Evolutionary conservation across 2,888 invertebrate genomes (phyloP).

Genomic region (Tridacna gigas): DNA sequence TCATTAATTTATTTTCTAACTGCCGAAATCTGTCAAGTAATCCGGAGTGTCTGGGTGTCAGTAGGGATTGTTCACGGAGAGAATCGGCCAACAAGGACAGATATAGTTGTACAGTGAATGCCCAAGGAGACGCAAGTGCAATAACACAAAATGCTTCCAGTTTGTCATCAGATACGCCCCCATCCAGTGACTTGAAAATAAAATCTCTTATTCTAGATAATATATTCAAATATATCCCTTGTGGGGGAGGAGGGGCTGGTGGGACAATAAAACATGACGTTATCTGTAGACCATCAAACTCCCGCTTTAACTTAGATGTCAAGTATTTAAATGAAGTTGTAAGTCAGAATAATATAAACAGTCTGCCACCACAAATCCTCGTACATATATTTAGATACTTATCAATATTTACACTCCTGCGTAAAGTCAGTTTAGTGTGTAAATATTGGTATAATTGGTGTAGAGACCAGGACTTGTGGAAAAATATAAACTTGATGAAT

Average conservation of each 20-base stretch:
- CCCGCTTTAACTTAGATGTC: slow-evolving; percentile 31
- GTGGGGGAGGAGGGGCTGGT: background rate
- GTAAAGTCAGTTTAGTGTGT: slow-evolving; percentile 49
- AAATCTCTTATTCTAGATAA: slow-evolving; percentile 4
- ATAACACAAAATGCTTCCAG: background rate
- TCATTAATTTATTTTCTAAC: slow-evolving; percentile 59
- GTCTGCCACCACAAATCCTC: slow-evolving; percentile 38
- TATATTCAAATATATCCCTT: slow-evolving; percentile 5
- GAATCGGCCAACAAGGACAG: background rate
- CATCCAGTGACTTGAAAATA: background rate
- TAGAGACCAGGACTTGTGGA: slow-evolving; percentile 42
- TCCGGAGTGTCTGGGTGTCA: background rate
- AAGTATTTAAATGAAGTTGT: slow-evolving; percentile 14
- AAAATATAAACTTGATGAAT: slow-evolving; percentile 38
- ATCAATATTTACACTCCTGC: slow-evolving; percentile 34
- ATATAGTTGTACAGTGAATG: background rate
- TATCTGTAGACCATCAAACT: slow-evolving; percentile 15
- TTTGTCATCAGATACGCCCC: background rate
- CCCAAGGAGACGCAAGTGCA: background rate
- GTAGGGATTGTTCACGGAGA: background rate
- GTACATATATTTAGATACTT: slow-evolving; percentile 49
- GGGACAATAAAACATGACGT: background rate
- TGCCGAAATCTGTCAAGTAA: slow-evolving; percentile 3
- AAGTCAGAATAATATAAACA: slow-evolving; percentile 29
- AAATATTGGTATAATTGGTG: slow-evolving; percentile 58